Evolutionary conservation across 2,888 invertebrate species (phyloP).

Genomic region (Apodemia hepburni): DNA sequence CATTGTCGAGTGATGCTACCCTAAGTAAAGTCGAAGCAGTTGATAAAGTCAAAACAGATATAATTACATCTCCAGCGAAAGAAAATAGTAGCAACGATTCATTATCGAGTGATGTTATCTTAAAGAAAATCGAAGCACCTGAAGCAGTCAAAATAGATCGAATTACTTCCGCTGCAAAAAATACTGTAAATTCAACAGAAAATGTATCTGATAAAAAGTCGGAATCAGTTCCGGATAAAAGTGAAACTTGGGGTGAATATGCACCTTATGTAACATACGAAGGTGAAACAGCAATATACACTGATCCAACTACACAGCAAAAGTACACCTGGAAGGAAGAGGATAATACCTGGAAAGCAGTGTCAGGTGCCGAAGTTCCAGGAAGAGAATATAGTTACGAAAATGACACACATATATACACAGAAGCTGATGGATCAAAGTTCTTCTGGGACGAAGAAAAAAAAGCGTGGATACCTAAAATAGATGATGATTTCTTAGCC

Average conservation of each 20-base stretch:
- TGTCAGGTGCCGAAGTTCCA: slow-evolving; percentile 45
- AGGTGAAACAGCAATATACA: slow-evolving; percentile 85
- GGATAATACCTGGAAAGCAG: slow-evolving; percentile 68
- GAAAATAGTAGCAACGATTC: slow-evolving; percentile 8
- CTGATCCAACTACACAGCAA: slow-evolving; percentile 84
- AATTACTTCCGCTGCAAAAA: neutral
- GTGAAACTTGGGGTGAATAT: slow-evolving; percentile 58
- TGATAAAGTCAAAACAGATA: neutral
- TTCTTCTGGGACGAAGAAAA: slow-evolving; percentile 95
- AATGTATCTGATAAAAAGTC: neutral
- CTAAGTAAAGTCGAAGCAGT: neutral
- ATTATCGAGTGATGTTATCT: neutral
- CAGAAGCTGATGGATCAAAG: slow-evolving; percentile 92
- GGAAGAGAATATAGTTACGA: slow-evolving; percentile 83
- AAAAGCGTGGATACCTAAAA: slow-evolving; percentile 97
- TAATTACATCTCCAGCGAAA: neutral
- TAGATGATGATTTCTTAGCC: slow-evolving; percentile 98
- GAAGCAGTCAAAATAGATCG: neutral
- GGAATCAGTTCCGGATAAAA: slow-evolving; percentile 1
- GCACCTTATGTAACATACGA: slow-evolving; percentile 84
- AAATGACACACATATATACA: slow-evolving; percentile 89
- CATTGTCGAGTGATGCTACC: neutral
- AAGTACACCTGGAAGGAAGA: slow-evolving; percentile 83
- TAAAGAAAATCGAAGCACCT: neutral
- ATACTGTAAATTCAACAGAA: neutral